Percentiles rank a stretch among this genome's conserved stretches.
Evolutionary conservation across 1,140 invertebrate genomes (phyloP).

Genomic region (Drosophila mauritiana): DNA sequence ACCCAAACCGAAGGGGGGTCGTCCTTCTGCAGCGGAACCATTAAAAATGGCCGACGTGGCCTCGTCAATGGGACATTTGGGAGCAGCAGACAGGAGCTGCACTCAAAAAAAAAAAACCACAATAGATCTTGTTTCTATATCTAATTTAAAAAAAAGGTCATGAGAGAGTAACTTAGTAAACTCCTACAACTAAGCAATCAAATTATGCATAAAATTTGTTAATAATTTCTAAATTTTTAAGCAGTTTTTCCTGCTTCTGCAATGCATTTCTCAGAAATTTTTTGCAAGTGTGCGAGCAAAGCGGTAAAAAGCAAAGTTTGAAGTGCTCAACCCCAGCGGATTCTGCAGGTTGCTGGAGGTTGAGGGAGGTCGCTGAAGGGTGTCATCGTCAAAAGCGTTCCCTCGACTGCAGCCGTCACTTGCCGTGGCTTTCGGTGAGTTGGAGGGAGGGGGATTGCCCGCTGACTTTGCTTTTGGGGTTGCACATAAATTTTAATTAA

Average conservation of each 20-base stretch:
- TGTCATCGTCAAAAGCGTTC: slow-evolving; percentile 45
- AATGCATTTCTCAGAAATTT: neutral
- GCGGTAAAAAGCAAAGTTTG: slow-evolving; percentile 48
- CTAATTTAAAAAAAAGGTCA: too few species aligned
- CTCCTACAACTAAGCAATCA: too few species aligned
- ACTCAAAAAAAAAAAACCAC: slow-evolving; percentile 6
- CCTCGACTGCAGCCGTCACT: slow-evolving; percentile 33
- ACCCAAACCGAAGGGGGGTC: too few species aligned
- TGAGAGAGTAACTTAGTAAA: too few species aligned
- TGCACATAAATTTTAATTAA: slow-evolving; percentile 82
- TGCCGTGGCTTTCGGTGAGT: neutral
- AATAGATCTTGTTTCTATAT: too few species aligned
- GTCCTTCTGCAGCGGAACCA: slow-evolving; percentile 47
- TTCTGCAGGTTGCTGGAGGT: slow-evolving; percentile 24
- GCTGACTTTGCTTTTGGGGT: slow-evolving; percentile 46
- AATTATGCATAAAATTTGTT: too few species aligned
- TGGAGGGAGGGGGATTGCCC: neutral
- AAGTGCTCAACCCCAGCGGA: slow-evolving; percentile 30
- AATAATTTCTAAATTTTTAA: too few species aligned
- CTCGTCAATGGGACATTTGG: slow-evolving; percentile 71
- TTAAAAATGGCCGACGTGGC: slow-evolving; percentile 69
- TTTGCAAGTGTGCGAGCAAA: slow-evolving; percentile 11
- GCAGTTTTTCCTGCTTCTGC: too few species aligned
- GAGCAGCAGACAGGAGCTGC: slow-evolving; percentile 32
- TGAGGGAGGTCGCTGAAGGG: slow-evolving; percentile 53